These are phyloP conservation scores for Nasonia oneida DNA, from an alignment of 2,888 invertebrate species.

Conservation along the genomic window DNA sequence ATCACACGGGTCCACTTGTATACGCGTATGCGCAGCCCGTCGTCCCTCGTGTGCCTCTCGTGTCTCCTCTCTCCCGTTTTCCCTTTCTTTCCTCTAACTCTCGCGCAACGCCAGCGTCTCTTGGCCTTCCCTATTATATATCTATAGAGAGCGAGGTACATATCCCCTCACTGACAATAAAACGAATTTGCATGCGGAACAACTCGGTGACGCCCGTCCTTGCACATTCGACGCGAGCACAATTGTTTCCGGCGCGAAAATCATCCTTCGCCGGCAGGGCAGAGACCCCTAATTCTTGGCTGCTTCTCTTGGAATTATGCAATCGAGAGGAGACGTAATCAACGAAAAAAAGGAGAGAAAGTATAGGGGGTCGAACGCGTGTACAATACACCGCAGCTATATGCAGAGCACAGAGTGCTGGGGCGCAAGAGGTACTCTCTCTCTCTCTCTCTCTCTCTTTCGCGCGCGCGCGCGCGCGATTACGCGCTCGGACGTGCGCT, in stretches of 20 bases:
- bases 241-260: conserved; percentile 69
- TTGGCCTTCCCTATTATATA: conserved; percentile 34
- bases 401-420: conserved; percentile 50
- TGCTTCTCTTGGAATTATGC: background rate
- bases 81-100: conserved; percentile 66
- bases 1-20: conserved; percentile 66
- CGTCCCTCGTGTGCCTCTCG: conserved; percentile 61
- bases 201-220: no score
- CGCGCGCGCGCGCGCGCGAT: conserved; percentile 49
- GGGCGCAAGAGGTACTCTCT: conserved; percentile 52
- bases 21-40: conserved; percentile 3
- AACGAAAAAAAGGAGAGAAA: no score
- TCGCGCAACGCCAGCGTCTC: conserved; percentile 31
- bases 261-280: conserved; percentile 63
- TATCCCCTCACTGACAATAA: conserved; percentile 71
- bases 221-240: conserved; percentile 64
- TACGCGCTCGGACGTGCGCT: conserved; percentile 56
- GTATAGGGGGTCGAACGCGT: no score
- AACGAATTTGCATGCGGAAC: conserved; percentile 77
- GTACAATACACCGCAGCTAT: no score
- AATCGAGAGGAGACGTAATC: no score
- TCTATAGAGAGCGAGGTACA: background rate
- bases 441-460: background rate
- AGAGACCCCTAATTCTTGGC: conserved; percentile 18
- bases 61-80: conserved; percentile 48